Percentiles rank a stretch among this genome's conserved stretches.
Conservation (phyloP, 2,113 vertebrate species). For the Harpagus bidentatus region DNA sequence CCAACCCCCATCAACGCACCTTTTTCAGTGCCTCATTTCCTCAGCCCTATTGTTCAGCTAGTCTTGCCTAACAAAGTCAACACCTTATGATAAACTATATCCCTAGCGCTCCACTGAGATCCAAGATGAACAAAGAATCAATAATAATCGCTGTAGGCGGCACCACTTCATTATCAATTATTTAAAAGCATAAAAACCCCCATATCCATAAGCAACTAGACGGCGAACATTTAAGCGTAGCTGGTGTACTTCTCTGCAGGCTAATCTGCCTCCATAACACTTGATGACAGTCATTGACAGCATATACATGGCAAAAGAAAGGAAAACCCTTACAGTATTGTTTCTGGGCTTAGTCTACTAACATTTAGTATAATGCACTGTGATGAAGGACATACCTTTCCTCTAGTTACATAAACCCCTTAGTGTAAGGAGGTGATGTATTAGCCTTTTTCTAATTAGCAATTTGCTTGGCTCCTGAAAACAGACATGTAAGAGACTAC, state of each 20-base stretch:
- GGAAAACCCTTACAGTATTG: not conserved
- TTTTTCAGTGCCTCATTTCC: not conserved
- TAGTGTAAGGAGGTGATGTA: constrained; percentile 8
- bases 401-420: constrained; percentile 38
- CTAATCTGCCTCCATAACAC: not conserved
- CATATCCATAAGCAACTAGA: not conserved
- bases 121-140: not conserved
- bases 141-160: not conserved
- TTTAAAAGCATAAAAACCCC: not conserved
- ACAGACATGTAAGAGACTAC: constrained; percentile 31
- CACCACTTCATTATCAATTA: constrained; percentile 33
- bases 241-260: not conserved
- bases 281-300: not conserved
- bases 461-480: constrained; percentile 34
- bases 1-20: not conserved
- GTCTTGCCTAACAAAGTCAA: not conserved
- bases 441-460: constrained; percentile 12
- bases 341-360: not conserved
- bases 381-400: constrained; percentile 10
- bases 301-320: not conserved
- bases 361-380: not conserved
- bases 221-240: not conserved
- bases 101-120: not conserved
- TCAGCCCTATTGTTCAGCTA: not conserved
- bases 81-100: not conserved